These are phyloP conservation scores for Enteromius afrohamiltoni DNA, from an alignment of 2,797 vertebrate genomes.

Conservation along the genomic window DNA sequence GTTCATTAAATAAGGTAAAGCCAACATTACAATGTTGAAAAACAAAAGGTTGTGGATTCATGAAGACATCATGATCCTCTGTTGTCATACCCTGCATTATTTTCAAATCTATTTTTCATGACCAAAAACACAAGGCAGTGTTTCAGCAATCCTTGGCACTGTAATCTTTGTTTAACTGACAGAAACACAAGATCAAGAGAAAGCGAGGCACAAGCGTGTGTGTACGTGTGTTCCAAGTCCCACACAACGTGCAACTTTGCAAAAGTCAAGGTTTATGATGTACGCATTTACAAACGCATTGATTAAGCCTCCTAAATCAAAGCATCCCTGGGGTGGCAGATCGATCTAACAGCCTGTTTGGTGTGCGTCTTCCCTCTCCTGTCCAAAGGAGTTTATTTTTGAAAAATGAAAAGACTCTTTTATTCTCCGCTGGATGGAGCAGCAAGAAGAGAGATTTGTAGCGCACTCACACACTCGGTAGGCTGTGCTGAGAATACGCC, in stretches of 20 bases:
- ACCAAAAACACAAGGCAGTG: neutral
- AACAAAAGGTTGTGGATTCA: neutral
- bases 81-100: slow-evolving; percentile 1
- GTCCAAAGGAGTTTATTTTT: slow-evolving; percentile 62
- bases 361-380: slow-evolving; percentile 49
- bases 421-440: slow-evolving; percentile 53
- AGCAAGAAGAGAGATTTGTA: slow-evolving; percentile 58
- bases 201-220: slow-evolving; percentile 1
- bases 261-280: slow-evolving; percentile 41
- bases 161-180: slow-evolving; percentile 29
- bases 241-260: slow-evolving; percentile 26
- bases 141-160: slow-evolving; percentile 28
- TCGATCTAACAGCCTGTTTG: slow-evolving; percentile 55
- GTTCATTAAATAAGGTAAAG: neutral
- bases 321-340: slow-evolving; percentile 45
- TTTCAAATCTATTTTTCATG: slow-evolving; percentile 24
- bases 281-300: slow-evolving; percentile 51
- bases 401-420: slow-evolving; percentile 62
- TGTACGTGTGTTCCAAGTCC: neutral
- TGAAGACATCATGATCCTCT: neutral
- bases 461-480: slow-evolving; percentile 48
- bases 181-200: slow-evolving; percentile 36
- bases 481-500: slow-evolving; percentile 45
- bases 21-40: neutral
- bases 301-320: slow-evolving; percentile 62